Evolutionary conservation across 2,797 vertebrate genomes (phyloP).

Genomic region (Periophthalmus magnuspinnatus): DNA sequence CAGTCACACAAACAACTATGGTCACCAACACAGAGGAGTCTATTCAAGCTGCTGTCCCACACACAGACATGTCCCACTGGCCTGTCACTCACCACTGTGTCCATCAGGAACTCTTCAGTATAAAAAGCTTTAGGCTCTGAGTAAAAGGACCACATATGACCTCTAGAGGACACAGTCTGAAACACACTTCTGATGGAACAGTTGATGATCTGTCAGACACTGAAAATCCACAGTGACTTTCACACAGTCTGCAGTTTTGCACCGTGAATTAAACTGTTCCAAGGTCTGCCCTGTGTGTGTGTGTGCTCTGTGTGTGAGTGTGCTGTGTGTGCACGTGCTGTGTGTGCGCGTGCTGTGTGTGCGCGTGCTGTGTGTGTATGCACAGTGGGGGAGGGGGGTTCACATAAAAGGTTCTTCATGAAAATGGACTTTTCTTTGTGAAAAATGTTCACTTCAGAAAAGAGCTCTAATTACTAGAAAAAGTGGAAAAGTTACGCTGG

Average conservation of each 20-base stretch:
- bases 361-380: no score
- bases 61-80: constrained; percentile 24
- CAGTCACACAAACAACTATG: background rate
- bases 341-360: no score
- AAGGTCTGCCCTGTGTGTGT: background rate
- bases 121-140: constrained; percentile 26
- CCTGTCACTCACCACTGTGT: constrained; percentile 38
- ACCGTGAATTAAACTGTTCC: background rate
- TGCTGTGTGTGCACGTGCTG: no score
- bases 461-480: background rate
- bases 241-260: constrained; percentile 22
- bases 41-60: constrained; percentile 50
- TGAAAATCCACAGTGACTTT: constrained; percentile 34
- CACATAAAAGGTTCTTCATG: background rate
- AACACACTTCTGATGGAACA: constrained; percentile 26
- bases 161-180: constrained; percentile 37
- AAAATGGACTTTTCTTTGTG: background rate
- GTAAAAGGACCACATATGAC: constrained; percentile 46
- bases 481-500: background rate
- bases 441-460: background rate
- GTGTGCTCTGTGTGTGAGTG: no score
- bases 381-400: background rate
- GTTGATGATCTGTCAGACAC: constrained; percentile 22
- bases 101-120: constrained; percentile 45
- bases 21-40: background rate